These are phyloP conservation scores for Grus americana DNA, from an alignment of 2,113 vertebrate genomes.

Conservation along the genomic window DNA sequence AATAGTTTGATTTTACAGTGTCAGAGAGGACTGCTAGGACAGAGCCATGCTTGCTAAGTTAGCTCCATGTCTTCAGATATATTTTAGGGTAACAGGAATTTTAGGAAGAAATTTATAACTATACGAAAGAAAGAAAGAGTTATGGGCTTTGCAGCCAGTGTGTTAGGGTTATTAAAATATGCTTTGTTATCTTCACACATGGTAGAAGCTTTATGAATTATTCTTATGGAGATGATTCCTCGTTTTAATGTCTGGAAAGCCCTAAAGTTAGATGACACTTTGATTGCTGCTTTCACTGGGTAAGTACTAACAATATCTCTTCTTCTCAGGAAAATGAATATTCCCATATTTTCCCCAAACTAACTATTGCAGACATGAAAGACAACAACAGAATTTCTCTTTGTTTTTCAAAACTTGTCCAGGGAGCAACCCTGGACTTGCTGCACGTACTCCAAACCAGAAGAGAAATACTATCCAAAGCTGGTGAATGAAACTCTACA, in stretches of 20 bases:
- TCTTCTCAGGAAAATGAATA: background rate
- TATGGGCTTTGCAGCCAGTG: background rate
- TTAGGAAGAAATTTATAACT: conserved; percentile 8
- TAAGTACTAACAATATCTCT: background rate
- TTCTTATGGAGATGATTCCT: conserved; percentile 7
- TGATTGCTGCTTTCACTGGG: background rate
- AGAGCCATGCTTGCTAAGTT: background rate
- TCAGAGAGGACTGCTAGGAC: background rate
- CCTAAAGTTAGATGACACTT: conserved; percentile 12
- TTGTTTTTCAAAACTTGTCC: background rate
- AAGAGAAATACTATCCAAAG: background rate
- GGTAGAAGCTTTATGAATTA: conserved; percentile 29
- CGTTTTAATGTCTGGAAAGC: background rate
- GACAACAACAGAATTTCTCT: background rate
- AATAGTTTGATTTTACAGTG: conserved; percentile 6
- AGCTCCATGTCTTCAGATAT: background rate
- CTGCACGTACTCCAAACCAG: background rate
- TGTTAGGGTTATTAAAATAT: conserved; percentile 46
- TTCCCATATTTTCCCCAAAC: background rate
- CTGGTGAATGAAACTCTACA: background rate
- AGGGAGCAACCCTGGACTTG: background rate
- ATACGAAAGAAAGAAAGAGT: background rate
- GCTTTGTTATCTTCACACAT: conserved; percentile 46
- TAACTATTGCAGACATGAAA: background rate
- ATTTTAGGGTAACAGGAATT: background rate